phyloP scores from a whole-genome alignment of 2,113 vertebrate genomes.

The Ramphastos sulfuratus region DNA sequence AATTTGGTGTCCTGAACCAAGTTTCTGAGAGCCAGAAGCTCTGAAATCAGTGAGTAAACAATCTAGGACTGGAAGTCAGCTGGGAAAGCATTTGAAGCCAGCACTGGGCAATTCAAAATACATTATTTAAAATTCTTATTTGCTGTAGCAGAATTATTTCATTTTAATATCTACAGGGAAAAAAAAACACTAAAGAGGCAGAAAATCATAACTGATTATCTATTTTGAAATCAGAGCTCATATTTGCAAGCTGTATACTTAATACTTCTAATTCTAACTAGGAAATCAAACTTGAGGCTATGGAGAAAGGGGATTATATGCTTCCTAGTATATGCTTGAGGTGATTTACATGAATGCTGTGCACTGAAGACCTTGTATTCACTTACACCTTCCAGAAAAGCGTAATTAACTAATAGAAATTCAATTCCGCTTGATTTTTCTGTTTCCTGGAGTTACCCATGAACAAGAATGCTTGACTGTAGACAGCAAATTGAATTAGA shows the following conservation, averaged over 20 bases:
- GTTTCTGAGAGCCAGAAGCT: background rate
- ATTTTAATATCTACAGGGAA: background rate
- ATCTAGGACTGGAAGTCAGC: background rate
- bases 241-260: background rate
- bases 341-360: background rate
- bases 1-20: background rate
- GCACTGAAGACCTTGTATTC: background rate
- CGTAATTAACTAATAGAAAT: conserved; percentile 52
- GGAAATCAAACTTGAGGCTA: background rate
- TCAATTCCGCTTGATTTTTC: conserved; percentile 35
- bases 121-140: background rate
- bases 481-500: conserved; percentile 66
- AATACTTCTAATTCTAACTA: background rate
- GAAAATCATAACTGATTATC: background rate
- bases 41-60: background rate
- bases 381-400: background rate
- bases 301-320: background rate
- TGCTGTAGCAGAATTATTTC: background rate
- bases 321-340: background rate
- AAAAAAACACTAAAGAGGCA: background rate
- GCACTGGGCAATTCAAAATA: background rate
- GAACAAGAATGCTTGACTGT: conserved; percentile 15
- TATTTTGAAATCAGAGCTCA: background rate
- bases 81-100: background rate
- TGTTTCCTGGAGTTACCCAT: background rate